Base-by-base conservation (phyloP, 2,888 invertebrate genomes). In the Mimumesa dahlbomi region DNA sequence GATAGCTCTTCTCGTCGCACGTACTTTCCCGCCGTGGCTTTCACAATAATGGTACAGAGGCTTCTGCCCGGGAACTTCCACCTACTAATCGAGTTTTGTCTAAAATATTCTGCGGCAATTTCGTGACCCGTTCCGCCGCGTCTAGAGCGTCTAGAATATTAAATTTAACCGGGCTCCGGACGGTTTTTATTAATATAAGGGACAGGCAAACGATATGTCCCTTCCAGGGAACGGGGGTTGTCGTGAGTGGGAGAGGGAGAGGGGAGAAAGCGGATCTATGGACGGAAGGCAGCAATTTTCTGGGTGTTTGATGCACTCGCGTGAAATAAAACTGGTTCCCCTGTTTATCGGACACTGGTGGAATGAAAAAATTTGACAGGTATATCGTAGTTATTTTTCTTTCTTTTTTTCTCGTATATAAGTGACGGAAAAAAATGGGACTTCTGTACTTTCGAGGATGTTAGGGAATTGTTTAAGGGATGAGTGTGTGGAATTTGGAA, bases 21-120 rank as follows among this genome's bases (percentile, higher is more conserved):
- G 71, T 77, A 81, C 74, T 81, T 81, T 81, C 76, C 53, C 57
- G 58, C 43, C 64, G 73, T 71, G 73, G 80, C 77, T 81, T 78
- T 79, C 73, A 69, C 78, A 69, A 77, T 73, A 79, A 81, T 80
- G 79, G 77, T 50, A 58, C 63, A 73, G 73, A 77, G 68, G 69
- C 77, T 50, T 49, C 62, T 65, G 59, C 62, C 62, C 62, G 73
- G 71, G 79, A 73, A 77, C 73, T 77, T 75, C 71, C 62, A 68
- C 70, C 67, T 71, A 48, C 77, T 79, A 77, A 77, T 79, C 79
- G 71, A 79, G 68, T 79, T 77, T 71, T 65, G 68, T 77, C 73
- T 73, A 79, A 79, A 79, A 75, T 79, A 73, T 73, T 73, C 79
- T 65, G 61, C 63, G 70, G 77, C 70, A 79, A 75, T 79, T 72